Base-by-base conservation (phyloP, 2,797 vertebrate genomes). In the Hemibagrus guttatus region DNA sequence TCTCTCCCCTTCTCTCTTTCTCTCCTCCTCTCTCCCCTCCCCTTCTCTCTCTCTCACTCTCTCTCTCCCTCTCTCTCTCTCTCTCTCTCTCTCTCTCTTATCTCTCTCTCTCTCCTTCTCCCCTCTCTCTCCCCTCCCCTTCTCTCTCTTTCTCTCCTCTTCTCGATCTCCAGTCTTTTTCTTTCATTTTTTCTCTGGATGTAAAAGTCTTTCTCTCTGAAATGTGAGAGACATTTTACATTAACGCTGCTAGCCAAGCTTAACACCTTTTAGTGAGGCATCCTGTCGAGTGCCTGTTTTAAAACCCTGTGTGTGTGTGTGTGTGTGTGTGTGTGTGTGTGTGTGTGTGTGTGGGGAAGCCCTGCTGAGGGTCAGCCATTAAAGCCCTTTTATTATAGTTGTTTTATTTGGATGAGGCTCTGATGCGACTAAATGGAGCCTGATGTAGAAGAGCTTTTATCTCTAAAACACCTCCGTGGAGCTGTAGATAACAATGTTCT, bases 311-410 rank as follows among this genome's bases (percentile, higher is more conserved):
- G 59, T 61, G 59, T 64, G n/a, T 6, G 63, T 64, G 64, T 66
- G 31, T 19, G 31, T 19, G 66, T 19, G 31, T 21, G 66, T 3
- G 66, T 39, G 66, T 35, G 66, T 39, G 68, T 12, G 68, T 23
- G 9, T 56, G 81, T 69, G 63, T 54, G 64, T 17, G 46, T 52
- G 28, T 52, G 46, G 35, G 31, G 52, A 71, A 17, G n/a, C 54
- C 82, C 54, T 26, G 66, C 54, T 56, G 82, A 72, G 82, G 82
- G 66, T 84, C 82, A 84, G 82, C 82, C 82, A 72, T 72, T 84
- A 72, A 72, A 72, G 54, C 54, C 68, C 68, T 84, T 72, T 72
- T 59, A 84, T 84, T 84, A 74, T 6, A 16, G 71, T 46, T 46
- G 42, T 74, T 26, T 46, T 49, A 46, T 74, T 26, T 71, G 35